Percentiles rank a stretch among this genome's conserved stretches.
Evolutionary conservation across 2,888 invertebrate species (phyloP).

Genomic region (Stenolophus ochropezus): DNA sequence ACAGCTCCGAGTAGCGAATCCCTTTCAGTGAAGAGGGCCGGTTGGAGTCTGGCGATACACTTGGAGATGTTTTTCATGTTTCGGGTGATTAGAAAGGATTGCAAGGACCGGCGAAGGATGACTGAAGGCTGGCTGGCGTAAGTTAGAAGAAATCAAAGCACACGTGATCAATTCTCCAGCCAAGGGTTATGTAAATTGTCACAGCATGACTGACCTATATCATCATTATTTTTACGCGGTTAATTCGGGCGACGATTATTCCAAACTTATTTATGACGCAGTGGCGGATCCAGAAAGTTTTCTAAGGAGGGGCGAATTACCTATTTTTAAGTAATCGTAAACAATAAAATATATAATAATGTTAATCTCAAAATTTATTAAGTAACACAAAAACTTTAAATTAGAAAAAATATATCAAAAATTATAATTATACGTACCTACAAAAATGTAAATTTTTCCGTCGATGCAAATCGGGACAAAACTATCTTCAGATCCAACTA

Average conservation of each 20-base stretch:
- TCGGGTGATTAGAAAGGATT: slow-evolving; percentile 38
- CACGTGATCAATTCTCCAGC: slow-evolving; percentile 53
- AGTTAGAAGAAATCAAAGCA: not conserved
- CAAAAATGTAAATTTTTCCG: too few relatives aligned
- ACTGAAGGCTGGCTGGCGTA: not conserved
- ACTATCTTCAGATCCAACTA: too few relatives aligned
- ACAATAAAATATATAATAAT: too few relatives aligned
- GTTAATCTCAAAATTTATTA: too few relatives aligned
- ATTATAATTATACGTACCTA: too few relatives aligned
- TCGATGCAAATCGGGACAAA: too few relatives aligned
- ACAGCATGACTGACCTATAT: slow-evolving; percentile 43
- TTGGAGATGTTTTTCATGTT: slow-evolving; percentile 47
- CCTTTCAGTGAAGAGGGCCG: slow-evolving; percentile 2
- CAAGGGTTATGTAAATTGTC: slow-evolving; percentile 56
- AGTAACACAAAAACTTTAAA: too few relatives aligned
- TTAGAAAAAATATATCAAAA: too few relatives aligned
- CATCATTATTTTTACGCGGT: slow-evolving; percentile 53
- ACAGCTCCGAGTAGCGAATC: slow-evolving; percentile 63
- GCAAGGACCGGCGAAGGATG: slow-evolving; percentile 5
- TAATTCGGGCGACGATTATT: slow-evolving; percentile 12
- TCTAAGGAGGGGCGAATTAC: too few relatives aligned
- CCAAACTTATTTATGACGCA: slow-evolving; percentile 8
- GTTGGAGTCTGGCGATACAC: slow-evolving; percentile 45
- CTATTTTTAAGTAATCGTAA: too few relatives aligned
- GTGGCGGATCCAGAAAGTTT: too few relatives aligned